Evolutionary conservation across 2,888 invertebrate species (phyloP).

Genomic region (Nemapogon koenigi): DNA sequence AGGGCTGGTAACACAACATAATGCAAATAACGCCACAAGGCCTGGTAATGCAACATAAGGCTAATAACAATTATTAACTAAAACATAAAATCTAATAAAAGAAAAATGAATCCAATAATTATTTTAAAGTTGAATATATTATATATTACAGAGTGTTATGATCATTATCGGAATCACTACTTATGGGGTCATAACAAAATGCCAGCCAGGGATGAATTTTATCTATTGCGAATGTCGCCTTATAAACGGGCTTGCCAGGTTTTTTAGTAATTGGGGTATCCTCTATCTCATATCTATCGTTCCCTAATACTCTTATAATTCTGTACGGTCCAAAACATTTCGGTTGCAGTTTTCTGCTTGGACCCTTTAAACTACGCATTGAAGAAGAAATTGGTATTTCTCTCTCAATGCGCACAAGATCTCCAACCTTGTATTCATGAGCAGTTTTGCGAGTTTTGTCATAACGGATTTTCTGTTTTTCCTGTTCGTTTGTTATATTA

Average conservation of each 20-base stretch:
- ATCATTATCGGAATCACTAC: too few species aligned
- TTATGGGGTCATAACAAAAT: too few species aligned
- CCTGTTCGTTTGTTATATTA: not conserved
- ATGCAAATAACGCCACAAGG: too few species aligned
- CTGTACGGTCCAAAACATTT: conserved; percentile 13
- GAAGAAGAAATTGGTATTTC: not conserved
- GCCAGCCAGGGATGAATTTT: conserved; percentile 3
- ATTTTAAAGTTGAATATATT: too few species aligned
- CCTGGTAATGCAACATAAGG: too few species aligned
- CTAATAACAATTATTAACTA: too few species aligned
- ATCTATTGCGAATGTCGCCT: conserved; percentile 9
- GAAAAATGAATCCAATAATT: too few species aligned
- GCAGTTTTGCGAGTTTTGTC: not conserved
- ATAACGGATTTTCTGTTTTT: not conserved
- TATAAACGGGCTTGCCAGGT: conserved; percentile 3
- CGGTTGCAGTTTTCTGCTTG: conserved; percentile 12
- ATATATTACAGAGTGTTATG: too few species aligned
- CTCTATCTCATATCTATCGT: conserved; percentile 11
- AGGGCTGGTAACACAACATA: too few species aligned
- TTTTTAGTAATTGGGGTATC: conserved; percentile 11
- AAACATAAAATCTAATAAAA: too few species aligned
- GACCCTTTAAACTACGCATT: conserved; percentile 6
- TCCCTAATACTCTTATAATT: conserved; percentile 7
- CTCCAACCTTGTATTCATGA: conserved; percentile 1
- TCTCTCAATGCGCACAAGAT: conserved; percentile 10